A percentile compares a stretch with the other conserved stretches of the same genome.
Conservation (phyloP, 35 echinoderm and acorn worm genomes). For the Heliocidaris erythrogramma region DNA sequence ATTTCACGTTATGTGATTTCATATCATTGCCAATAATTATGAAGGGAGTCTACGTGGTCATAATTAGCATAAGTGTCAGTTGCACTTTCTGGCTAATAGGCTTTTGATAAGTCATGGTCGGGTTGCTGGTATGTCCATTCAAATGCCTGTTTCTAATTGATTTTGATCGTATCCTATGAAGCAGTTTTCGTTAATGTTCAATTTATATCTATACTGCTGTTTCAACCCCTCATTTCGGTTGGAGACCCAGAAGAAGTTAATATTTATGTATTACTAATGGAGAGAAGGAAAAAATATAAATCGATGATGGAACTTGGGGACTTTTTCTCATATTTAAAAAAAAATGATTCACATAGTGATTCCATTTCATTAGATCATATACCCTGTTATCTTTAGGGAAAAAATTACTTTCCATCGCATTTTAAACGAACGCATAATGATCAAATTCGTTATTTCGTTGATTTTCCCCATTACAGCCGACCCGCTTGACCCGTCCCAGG, state of each 20-base stretch:
- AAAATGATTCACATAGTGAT: too few species aligned
- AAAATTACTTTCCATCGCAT: background rate
- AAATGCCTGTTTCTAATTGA: background rate
- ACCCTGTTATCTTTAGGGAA: too few species aligned
- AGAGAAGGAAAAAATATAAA: too few species aligned
- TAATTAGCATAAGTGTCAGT: background rate
- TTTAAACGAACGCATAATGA: background rate
- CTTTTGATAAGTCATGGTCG: background rate
- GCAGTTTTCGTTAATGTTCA: too few species aligned
- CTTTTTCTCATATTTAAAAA: too few species aligned
- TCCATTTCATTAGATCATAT: too few species aligned
- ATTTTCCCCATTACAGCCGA: slow-evolving; percentile 40
- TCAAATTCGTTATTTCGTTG: background rate
- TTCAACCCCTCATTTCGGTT: too few species aligned
- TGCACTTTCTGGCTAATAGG: background rate
- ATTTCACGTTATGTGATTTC: background rate
- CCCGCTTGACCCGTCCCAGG: slow-evolving; percentile 54
- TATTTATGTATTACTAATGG: too few species aligned
- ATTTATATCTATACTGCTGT: too few species aligned
- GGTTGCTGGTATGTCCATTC: background rate
- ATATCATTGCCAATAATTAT: background rate
- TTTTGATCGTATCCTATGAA: background rate
- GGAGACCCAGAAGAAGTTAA: too few species aligned
- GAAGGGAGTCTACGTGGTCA: background rate
- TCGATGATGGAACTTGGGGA: too few species aligned